phyloP scores from a whole-genome alignment of 2,888 invertebrate genomes.

The Drosophila tanythrix region DNA sequence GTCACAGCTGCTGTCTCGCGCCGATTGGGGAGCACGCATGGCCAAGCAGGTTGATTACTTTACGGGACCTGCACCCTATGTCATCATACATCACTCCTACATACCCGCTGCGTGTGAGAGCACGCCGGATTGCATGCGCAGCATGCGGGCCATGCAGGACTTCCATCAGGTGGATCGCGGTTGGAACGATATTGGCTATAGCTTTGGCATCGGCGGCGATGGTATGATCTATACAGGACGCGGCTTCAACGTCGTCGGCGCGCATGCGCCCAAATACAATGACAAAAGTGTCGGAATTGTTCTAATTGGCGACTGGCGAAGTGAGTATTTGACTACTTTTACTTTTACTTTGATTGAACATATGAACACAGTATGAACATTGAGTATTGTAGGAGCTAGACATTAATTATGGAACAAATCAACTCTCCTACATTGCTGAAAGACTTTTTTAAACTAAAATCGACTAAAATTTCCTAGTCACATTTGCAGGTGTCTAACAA shows the following conservation, averaged over 20 bases:
- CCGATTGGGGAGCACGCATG: constrained; percentile 87
- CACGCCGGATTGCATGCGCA: constrained; percentile 85
- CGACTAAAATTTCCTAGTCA: neutral
- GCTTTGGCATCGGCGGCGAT: constrained; percentile 90
- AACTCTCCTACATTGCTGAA: no score
- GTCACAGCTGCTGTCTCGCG: constrained; percentile 84
- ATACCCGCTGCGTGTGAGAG: constrained; percentile 87
- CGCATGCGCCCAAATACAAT: constrained; percentile 90
- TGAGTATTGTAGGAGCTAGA: neutral
- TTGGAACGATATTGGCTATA: constrained; percentile 90
- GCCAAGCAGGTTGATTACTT: constrained; percentile 85
- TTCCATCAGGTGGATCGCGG: constrained; percentile 87
- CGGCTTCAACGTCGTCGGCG: constrained; percentile 89
- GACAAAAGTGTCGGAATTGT: constrained; percentile 89
- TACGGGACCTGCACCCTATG: constrained; percentile 87
- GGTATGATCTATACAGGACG: constrained; percentile 90
- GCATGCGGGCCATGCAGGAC: constrained; percentile 89
- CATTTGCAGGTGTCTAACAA: neutral
- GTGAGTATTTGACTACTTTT: constrained; percentile 85
- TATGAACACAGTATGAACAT: no score
- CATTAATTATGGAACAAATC: neutral
- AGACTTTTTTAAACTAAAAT: no score
- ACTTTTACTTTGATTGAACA: neutral
- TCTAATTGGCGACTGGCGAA: constrained; percentile 90
- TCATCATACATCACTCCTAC: constrained; percentile 90